These are phyloP conservation scores for Alcedo atthis DNA, from an alignment of 2,797 vertebrate genomes.

Conservation along the genomic window DNA sequence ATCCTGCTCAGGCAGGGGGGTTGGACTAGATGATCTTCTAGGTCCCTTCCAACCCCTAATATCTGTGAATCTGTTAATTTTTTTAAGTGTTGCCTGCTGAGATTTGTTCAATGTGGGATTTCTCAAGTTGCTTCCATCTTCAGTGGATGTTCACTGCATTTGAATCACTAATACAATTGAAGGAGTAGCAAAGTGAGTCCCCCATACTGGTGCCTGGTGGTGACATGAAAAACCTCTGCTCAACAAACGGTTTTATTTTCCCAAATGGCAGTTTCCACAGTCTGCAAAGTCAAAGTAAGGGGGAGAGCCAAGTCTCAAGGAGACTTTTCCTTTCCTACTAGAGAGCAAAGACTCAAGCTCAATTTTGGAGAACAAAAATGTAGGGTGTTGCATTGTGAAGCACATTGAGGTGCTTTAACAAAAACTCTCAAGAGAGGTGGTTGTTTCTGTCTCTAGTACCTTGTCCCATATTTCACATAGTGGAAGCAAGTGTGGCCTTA, in stretches of 20 bases:
- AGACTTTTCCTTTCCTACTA: background rate
- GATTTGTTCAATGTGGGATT: background rate
- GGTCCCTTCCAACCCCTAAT: too few species aligned
- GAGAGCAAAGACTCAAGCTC: background rate
- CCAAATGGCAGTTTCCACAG: fast-evolving
- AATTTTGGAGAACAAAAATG: background rate
- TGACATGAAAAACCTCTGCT: background rate
- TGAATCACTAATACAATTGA: background rate
- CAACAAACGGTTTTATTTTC: background rate
- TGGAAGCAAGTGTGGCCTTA: background rate
- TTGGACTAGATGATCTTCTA: too few species aligned
- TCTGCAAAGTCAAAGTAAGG: background rate
- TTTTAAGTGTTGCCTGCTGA: background rate
- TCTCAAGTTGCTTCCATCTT: background rate
- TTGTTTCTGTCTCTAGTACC: background rate
- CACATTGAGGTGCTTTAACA: background rate
- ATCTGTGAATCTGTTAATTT: background rate
- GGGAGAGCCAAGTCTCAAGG: background rate
- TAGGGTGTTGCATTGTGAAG: background rate
- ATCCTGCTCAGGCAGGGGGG: too few species aligned
- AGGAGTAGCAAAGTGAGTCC: background rate
- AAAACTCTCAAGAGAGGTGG: background rate
- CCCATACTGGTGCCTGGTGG: background rate
- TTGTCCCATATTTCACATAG: background rate
- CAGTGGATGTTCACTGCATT: background rate